Percentiles rank a stretch among this genome's conserved stretches.
phyloP scores from a whole-genome alignment of 2,113 vertebrate species.

The Gopherus evgoodei region DNA sequence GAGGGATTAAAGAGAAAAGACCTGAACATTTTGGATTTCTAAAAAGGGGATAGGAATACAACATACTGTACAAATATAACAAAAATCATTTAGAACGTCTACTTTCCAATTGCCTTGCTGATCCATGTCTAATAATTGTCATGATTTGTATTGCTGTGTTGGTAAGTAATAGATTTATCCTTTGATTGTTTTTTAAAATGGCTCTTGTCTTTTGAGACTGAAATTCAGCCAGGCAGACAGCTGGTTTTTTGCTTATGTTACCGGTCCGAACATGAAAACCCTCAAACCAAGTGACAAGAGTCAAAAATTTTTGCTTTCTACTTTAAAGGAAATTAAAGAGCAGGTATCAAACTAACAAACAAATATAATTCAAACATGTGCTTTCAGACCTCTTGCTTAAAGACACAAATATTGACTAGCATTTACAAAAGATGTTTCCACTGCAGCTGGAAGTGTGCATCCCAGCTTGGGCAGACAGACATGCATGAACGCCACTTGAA shows the following conservation, averaged over 20 bases:
- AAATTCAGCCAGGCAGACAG: not conserved
- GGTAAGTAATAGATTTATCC: not conserved
- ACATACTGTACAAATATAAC: not conserved
- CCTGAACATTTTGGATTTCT: accelerated
- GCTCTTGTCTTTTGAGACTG: not conserved
- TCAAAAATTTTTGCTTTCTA: not conserved
- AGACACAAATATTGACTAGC: not conserved
- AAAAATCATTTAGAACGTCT: not conserved
- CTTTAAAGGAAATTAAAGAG: conserved; percentile 26
- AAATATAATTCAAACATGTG: not conserved
- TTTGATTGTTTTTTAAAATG: not conserved
- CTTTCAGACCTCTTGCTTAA: not conserved
- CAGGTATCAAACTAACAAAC: not conserved
- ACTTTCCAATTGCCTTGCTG: not conserved
- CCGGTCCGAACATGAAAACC: not conserved
- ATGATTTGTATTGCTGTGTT: accelerated
- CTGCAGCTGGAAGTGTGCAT: not conserved
- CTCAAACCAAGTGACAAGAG: not conserved
- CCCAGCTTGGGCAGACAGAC: not conserved
- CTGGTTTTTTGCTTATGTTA: not conserved
- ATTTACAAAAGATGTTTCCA: not conserved
- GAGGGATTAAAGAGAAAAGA: not conserved
- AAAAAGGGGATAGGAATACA: not conserved
- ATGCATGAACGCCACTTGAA: not conserved
- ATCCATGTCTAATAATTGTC: not conserved